Percentiles rank a stretch among this genome's conserved stretches.
These are phyloP conservation scores for Magallana nippona DNA, from an alignment of 2,888 invertebrate species.

Conservation along the genomic window DNA sequence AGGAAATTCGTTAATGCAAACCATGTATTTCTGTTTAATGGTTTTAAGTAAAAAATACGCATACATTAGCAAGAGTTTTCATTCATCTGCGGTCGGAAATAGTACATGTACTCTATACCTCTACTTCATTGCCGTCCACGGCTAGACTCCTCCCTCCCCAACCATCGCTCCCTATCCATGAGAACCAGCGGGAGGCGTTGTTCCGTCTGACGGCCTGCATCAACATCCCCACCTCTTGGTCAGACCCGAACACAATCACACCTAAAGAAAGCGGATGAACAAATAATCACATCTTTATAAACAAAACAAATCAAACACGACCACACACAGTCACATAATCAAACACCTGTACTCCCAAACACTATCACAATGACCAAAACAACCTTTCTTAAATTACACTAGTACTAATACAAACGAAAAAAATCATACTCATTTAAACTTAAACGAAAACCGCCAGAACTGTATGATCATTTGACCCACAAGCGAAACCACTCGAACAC, in stretches of 20 bases:
- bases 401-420: background rate
- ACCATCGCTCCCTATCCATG: slow-evolving; percentile 98
- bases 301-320: background rate
- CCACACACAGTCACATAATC: too few relatives aligned
- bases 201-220: slow-evolving; percentile 94
- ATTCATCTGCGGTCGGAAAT: background rate
- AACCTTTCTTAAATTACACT: background rate
- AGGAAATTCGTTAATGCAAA: too few relatives aligned
- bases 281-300: background rate
- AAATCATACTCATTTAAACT: background rate
- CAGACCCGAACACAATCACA: slow-evolving; percentile 96
- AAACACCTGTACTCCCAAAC: too few relatives aligned
- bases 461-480: too few relatives aligned
- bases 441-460: too few relatives aligned
- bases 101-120: slow-evolving; percentile 55
- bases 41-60: too few relatives aligned
- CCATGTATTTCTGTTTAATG: too few relatives aligned
- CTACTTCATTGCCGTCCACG: slow-evolving; percentile 72
- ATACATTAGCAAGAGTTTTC: too few relatives aligned
- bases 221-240: slow-evolving; percentile 97
- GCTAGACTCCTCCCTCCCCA: slow-evolving; percentile 89
- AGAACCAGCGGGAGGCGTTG: slow-evolving; percentile 93
- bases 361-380: background rate
- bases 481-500: too few relatives aligned
- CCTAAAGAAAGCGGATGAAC: slow-evolving; percentile 82